A percentile compares a stretch with the other conserved stretches of the same genome.
Conservation (phyloP, 2,888 invertebrate species). For the Oligia strigilis region DNA sequence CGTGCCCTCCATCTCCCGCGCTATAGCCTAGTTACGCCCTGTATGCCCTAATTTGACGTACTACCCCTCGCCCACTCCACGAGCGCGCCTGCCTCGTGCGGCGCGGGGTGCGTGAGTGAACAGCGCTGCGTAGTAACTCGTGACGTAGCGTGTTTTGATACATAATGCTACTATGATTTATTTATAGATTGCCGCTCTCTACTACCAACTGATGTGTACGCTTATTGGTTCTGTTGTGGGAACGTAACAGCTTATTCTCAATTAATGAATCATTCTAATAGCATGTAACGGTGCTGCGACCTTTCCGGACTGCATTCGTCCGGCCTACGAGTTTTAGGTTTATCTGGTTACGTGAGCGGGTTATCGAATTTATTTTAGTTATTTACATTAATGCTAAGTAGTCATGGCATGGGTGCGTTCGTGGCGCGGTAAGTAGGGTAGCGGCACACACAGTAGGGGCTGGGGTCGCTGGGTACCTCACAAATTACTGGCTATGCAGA, state of each 20-base stretch:
- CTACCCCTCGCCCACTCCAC: constrained; percentile 77
- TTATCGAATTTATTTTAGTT: constrained; percentile 58
- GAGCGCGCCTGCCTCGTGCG: constrained; percentile 64
- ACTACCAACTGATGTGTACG: constrained; percentile 54
- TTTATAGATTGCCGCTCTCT: constrained; percentile 65
- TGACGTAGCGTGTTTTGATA: constrained; percentile 70
- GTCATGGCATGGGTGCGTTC: constrained; percentile 51
- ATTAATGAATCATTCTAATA: constrained; percentile 61
- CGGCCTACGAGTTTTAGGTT: constrained; percentile 55
- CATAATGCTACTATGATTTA: constrained; percentile 69
- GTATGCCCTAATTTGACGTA: constrained; percentile 90
- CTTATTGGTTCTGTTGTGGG: constrained; percentile 61
- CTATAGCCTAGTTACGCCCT: constrained; percentile 90
- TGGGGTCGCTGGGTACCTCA: constrained; percentile 48
- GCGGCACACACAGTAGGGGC: constrained; percentile 36
- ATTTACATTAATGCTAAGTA: constrained; percentile 64
- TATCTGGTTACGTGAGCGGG: constrained; percentile 61
- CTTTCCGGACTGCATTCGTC: constrained; percentile 54
- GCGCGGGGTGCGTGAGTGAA: constrained; percentile 77
- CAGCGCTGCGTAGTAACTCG: constrained; percentile 71
- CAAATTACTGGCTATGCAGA: constrained; percentile 40
- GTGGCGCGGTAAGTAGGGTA: constrained; percentile 42
- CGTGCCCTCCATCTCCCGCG: constrained; percentile 86
- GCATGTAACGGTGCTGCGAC: constrained; percentile 60
- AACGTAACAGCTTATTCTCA: constrained; percentile 57